phyloP scores from a whole-genome alignment of 2,888 invertebrate species.

The Zygogramma bicolorata region DNA sequence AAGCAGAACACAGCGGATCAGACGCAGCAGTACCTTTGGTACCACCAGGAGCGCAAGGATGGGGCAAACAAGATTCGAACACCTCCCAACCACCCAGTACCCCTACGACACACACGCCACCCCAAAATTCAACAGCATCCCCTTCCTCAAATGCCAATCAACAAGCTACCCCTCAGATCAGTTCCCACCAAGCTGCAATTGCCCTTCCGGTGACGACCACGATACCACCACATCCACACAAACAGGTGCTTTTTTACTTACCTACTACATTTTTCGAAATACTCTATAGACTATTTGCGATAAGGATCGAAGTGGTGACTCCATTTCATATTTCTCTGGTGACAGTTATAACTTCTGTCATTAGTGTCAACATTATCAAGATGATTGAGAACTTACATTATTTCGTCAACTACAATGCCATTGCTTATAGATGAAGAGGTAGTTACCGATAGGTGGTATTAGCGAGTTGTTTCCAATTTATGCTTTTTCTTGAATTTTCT shows the following conservation, averaged over 20 bases:
- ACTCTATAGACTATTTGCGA: no score
- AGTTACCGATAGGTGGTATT: no score
- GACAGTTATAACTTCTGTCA: no score
- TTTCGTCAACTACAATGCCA: no score
- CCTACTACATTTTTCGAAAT: neutral
- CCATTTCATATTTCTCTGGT: no score
- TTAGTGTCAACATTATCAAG: no score
- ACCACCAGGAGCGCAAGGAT: constrained; percentile 84
- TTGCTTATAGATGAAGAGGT: no score
- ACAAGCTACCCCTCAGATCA: constrained; percentile 53
- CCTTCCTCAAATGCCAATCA: constrained; percentile 47
- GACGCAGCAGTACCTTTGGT: constrained; percentile 84
- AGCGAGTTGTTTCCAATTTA: no score
- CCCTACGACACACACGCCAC: constrained; percentile 51
- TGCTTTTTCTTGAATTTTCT: no score
- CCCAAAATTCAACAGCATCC: constrained; percentile 46
- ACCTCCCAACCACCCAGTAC: constrained; percentile 59
- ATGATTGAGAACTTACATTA: no score
- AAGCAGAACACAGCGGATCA: constrained; percentile 90
- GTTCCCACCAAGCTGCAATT: constrained; percentile 63
- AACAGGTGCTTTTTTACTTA: constrained; percentile 39
- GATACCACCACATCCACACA: constrained; percentile 56
- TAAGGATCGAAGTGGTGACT: no score
- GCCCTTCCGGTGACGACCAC: constrained; percentile 62
- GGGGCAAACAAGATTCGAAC: constrained; percentile 72